Conservation (phyloP, 1,140 invertebrate species). For the Zaprionus kolodkinae region DNA sequence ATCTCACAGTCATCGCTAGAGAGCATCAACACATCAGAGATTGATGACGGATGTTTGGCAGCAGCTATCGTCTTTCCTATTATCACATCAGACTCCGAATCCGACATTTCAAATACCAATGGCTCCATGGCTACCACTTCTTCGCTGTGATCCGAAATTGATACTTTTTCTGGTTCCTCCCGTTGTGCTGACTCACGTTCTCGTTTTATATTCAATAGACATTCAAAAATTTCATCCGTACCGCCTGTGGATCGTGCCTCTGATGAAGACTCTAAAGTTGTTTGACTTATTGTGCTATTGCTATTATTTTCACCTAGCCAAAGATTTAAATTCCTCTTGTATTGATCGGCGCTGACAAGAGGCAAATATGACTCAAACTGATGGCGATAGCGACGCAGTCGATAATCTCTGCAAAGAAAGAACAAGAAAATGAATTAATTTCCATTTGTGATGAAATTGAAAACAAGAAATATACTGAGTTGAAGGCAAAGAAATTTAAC, state of each 20-base stretch:
- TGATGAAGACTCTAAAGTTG: slow-evolving; percentile 38
- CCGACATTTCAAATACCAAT: slow-evolving; percentile 69
- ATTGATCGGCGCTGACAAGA: slow-evolving; percentile 66
- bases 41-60: neutral
- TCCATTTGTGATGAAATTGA: slow-evolving; percentile 8
- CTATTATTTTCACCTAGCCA: slow-evolving; percentile 67
- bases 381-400: slow-evolving; percentile 76
- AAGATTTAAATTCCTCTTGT: slow-evolving; percentile 60
- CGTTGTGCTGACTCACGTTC: slow-evolving; percentile 11
- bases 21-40: slow-evolving; percentile 40
- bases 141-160: slow-evolving; percentile 64
- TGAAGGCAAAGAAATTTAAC: slow-evolving; percentile 1
- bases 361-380: slow-evolving; percentile 72
- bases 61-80: neutral
- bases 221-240: slow-evolving; percentile 58
- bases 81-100: slow-evolving; percentile 56
- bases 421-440: neutral
- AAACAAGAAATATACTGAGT: neutral
- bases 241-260: slow-evolving; percentile 55
- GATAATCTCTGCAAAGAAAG: slow-evolving; percentile 62
- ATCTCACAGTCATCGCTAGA: slow-evolving; percentile 73
- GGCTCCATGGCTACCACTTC: slow-evolving; percentile 74
- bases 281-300: slow-evolving; percentile 60
- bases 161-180: slow-evolving; percentile 45
- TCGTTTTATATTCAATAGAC: slow-evolving; percentile 15